Evolutionary conservation across 2,797 vertebrate species (phyloP), one percentile per base, ranked within the genome.

Genomic region (Bradypodion ventrale): DNA sequence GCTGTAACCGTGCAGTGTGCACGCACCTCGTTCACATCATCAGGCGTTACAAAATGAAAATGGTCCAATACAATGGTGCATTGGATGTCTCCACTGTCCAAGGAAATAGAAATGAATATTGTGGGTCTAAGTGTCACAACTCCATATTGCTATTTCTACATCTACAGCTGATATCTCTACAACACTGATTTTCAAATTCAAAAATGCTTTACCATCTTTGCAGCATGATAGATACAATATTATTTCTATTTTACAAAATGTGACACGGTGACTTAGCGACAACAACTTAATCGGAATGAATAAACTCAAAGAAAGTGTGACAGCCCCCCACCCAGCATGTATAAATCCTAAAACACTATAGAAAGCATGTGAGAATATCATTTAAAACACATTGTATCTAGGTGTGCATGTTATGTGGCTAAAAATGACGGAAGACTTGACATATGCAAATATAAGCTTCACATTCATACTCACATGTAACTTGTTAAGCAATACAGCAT

Each of bases 401-500:
- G 7, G 46, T 49, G 46, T 5, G 21, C 19, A 4, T 56, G 52
- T 56, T 56, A 29, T 13, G 42, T 44, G 46, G 62, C 23, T n/a
- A 35, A 79, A 29, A 35, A 32, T 46, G n/a, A 80, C 35, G 2
- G 40, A 49, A 49, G 46, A 32, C 42, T 49, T 66, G 52, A 56
- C 19, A 56, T 56, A 56, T 19, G 0, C 3, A 29, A 7, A 44
- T 52, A 1, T 8, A 1, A 74, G 13, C 5, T 1, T 21, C 1
- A 0, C 0, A 8, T 23, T 15, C 2, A 16, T 81, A 96, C 98
- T 94, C 93, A 99, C 98, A 0, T 99, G 98, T 85, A 99, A 94
- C 85, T 99, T 99, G 89, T 96, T 99, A 86, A 99, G 98, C 6
- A 99, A 96, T 66, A 99, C 96, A 0, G 98, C 97, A 75, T 99